Evolutionary conservation across 2,888 invertebrate genomes (phyloP), one percentile per base, ranked within the genome.

Genomic region (Ornithoptera priamus): DNA sequence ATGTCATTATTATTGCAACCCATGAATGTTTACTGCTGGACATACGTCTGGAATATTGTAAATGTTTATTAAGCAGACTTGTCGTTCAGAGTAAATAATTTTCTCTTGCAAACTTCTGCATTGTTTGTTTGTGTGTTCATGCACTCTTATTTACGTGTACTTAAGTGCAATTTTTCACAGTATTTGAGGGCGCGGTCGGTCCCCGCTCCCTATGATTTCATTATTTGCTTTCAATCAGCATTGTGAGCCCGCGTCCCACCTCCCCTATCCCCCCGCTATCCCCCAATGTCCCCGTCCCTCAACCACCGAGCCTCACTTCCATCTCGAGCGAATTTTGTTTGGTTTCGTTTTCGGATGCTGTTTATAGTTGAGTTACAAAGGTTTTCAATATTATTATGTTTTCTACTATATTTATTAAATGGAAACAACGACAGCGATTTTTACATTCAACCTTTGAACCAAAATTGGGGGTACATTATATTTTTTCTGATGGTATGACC

Each of bases 191-290:
- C 65, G 80, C 80, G 84, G 81, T 78, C 79, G 76, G 75, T 79
- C 84, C 86, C 85, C 81, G 81, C 86, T 86, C 86, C 84, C 86
- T 88, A 88, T 91, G 90, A 92, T 92, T 92, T 90, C 88, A 90
- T 92, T 92, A 92, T 92, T 92, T 92, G 90, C 86, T 91, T 92
- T 92, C 92, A 91, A 92, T 92, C 92, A 92, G 90, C 85, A 90
- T 90, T 86, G 90, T 90, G 88, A 89, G 87, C 87, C 83, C 81
- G 80, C 77, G 74, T 81, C 76, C 75, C 73, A 72, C 70, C 71
- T 69, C 71, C 70, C 67, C 59, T 69, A 75, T 73, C 73, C 70
- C 70, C 68, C 53, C 69, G 70, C 30, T 30, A 30, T 30, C 30
- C 30, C 30, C 30, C 30, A 30, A 30, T 30, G 30, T 30, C 72